Conservation (phyloP, 2,797 vertebrate genomes). For the Mionectes olivaceus region DNA sequence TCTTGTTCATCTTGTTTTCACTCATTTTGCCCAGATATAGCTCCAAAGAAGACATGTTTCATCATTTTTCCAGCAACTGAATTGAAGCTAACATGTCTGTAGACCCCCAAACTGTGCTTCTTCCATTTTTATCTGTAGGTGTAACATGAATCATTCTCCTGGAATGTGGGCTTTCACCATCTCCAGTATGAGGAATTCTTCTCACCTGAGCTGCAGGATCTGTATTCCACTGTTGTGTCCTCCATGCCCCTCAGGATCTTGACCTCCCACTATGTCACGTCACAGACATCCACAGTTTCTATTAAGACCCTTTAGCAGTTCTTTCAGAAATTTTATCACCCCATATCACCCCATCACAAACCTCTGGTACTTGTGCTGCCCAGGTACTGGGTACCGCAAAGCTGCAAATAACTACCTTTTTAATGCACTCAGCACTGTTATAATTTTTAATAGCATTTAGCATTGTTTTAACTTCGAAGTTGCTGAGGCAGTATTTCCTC, state of each 20-base stretch:
- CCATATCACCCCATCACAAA: not conserved
- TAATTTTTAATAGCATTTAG: not conserved
- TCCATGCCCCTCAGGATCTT: not conserved
- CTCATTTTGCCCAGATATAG: not conserved
- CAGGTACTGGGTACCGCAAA: not conserved
- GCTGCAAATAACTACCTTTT: not conserved
- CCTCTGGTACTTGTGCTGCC: not conserved
- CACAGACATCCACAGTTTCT: not conserved
- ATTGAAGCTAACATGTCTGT: not conserved
- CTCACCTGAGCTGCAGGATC: not conserved
- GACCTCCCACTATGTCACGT: not conserved
- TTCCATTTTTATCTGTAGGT: not conserved
- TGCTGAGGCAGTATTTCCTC: not conserved
- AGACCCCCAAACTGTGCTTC: not conserved
- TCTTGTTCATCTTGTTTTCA: not conserved
- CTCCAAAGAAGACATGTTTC: not conserved
- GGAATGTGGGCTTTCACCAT: not conserved
- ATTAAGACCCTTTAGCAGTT: not conserved
- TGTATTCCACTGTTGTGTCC: not conserved
- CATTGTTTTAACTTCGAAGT: not conserved
- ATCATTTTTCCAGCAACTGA: not conserved
- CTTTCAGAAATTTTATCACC: not conserved
- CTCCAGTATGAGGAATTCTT: not conserved
- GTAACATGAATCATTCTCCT: not conserved
- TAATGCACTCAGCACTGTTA: not conserved